phyloP scores from a whole-genome alignment of 2,113 vertebrate genomes.

The Gasterosteus nipponicus region DNA sequence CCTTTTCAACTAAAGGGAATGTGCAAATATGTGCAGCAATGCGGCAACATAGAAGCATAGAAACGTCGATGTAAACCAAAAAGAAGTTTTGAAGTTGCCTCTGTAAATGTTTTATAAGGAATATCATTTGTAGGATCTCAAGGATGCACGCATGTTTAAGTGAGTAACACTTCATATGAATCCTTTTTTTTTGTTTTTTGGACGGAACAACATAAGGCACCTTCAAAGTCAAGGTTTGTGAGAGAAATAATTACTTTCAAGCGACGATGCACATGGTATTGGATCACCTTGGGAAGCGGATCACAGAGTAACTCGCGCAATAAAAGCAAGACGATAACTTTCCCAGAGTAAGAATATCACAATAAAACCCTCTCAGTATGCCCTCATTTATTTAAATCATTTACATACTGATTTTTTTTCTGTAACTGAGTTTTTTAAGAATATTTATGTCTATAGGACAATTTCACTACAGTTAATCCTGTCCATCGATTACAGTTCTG shows the following conservation, averaged over 20 bases:
- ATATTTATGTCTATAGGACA: not conserved
- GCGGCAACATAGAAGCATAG: not conserved
- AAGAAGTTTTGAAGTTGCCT: not conserved
- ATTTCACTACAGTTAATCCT: not conserved
- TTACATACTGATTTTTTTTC: not conserved
- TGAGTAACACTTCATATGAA: not conserved
- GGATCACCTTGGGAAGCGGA: not conserved
- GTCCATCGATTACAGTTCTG: not conserved
- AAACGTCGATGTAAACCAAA: not conserved
- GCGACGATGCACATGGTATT: not conserved
- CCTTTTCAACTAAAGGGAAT: not conserved
- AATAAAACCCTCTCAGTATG: not conserved
- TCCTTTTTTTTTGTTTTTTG: not conserved
- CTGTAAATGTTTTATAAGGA: not conserved
- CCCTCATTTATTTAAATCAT: not conserved
- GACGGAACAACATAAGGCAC: not conserved
- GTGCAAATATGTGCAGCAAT: not conserved
- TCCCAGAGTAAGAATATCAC: not conserved
- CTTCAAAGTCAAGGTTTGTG: not conserved
- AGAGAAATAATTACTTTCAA: not conserved
- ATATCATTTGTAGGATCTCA: not conserved
- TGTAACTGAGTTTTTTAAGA: not conserved
- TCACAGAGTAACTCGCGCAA: not conserved
- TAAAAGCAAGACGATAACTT: not conserved
- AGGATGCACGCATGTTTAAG: not conserved